Base-by-base conservation (phyloP, 2,113 vertebrate genomes). In the Macquaria ambigua region DNA sequence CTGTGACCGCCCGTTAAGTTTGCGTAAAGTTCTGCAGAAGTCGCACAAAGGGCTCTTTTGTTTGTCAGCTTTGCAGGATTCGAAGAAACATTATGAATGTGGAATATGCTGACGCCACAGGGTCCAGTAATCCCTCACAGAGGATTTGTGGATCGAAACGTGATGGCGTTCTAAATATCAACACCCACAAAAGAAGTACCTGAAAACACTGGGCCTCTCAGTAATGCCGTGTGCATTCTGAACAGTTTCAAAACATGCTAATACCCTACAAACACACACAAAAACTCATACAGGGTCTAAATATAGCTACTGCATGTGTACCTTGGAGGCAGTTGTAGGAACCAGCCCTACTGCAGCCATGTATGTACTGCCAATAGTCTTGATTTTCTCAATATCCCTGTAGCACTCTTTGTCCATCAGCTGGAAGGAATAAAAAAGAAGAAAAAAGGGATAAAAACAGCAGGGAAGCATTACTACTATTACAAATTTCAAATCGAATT, bases 341-440 rank as follows among this genome's bases (percentile, higher is more conserved):
- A 98, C 98, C 18, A 99, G 96, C 86, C 98, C 98, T 73, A 98
- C 98, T 3, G 98, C 98, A 77, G 97, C 98, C 98, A 99, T 99
- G 89, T 99, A 99, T 3, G 98, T 99, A 87, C 98, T 99, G 84
- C 98, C 98, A 48, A 99, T 99, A 74, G 98, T 99, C 96, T 99
- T 99, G 93, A 99, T 99, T 93, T 99, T 99, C 96, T 99, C 98
- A 78, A 99, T 98, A 69, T 99, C 98, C 91, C 95, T 97, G 94
- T 99, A 99, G 91, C 96, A 98, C 86, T 99, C 98, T 94, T 98
- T 99, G 82, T 99, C 98, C 98, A 99, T 97, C 92, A 99, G 96
- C 98, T 99, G 81, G 34, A 89, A 48, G 78, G 10, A 34, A 34
- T 34, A 34, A 34, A 64, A 31, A 16, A 68, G 5, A 64, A 3